Conservation (phyloP, 2,888 invertebrate genomes). For the Diaphora mendica region DNA sequence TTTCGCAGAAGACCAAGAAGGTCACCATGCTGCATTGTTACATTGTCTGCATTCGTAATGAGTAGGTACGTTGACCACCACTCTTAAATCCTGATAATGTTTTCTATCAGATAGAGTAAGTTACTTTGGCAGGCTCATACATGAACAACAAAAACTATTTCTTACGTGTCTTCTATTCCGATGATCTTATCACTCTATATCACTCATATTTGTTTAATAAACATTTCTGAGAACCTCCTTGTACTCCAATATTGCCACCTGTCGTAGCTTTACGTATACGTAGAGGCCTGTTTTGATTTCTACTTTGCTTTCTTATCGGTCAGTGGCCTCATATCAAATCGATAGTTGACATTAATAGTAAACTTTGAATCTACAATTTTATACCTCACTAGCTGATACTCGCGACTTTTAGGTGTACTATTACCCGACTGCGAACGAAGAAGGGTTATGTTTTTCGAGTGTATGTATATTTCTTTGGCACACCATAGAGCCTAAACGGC, state of each 20-base stretch:
- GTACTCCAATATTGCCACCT: not conserved
- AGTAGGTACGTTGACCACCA: too few species aligned
- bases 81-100: too few species aligned
- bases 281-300: not conserved
- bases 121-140: too few species aligned
- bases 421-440: too few species aligned
- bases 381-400: not conserved
- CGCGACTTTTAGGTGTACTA: too few species aligned
- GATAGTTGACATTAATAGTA: not conserved
- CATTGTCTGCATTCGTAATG: too few species aligned
- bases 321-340: slow-evolving; percentile 3
- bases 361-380: not conserved
- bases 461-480: too few species aligned
- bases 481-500: too few species aligned
- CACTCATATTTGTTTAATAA: not conserved
- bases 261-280: not conserved
- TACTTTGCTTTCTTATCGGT: slow-evolving; percentile 7
- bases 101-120: too few species aligned
- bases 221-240: not conserved
- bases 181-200: not conserved
- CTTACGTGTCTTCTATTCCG: not conserved
- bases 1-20: too few species aligned
- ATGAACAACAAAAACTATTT: not conserved
- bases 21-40: too few species aligned
- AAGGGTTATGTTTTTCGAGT: too few species aligned